These are phyloP conservation scores for Pantherophis vulpinus DNA, from an alignment of 2,797 vertebrate genomes.

Conservation along the genomic window DNA sequence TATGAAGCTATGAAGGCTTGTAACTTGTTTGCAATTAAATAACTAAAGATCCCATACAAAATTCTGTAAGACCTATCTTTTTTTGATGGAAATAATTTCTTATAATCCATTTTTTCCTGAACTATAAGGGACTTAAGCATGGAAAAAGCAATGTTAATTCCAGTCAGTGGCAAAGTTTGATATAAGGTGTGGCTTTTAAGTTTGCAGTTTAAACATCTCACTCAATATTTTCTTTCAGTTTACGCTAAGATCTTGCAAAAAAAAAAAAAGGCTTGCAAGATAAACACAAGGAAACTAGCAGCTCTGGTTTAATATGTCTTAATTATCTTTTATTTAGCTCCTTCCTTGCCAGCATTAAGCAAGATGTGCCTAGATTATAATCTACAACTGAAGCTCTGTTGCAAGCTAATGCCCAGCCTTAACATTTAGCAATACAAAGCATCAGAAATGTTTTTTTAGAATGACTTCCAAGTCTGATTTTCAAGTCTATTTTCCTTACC, in stretches of 20 bases:
- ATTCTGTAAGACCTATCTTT: background rate
- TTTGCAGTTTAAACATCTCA: background rate
- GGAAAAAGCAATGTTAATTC: background rate
- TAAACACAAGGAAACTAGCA: background rate
- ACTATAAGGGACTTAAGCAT: background rate
- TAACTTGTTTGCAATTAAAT: background rate
- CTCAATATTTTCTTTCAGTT: background rate
- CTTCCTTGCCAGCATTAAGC: background rate
- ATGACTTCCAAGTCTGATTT: background rate
- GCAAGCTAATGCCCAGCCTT: background rate
- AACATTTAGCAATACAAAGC: background rate
- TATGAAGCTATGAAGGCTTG: background rate
- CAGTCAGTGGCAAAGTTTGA: background rate
- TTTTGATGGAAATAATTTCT: background rate
- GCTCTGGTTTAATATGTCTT: background rate
- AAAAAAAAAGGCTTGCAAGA: background rate
- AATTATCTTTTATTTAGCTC: background rate
- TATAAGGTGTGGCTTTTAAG: background rate
- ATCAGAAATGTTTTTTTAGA: background rate
- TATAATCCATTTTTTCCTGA: background rate
- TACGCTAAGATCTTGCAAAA: background rate
- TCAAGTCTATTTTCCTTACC: background rate
- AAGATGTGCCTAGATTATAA: background rate
- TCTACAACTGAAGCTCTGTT: background rate
- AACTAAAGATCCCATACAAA: background rate